phyloP scores from a whole-genome alignment of 2,113 vertebrate species.

The Rhipidura dahli region DNA sequence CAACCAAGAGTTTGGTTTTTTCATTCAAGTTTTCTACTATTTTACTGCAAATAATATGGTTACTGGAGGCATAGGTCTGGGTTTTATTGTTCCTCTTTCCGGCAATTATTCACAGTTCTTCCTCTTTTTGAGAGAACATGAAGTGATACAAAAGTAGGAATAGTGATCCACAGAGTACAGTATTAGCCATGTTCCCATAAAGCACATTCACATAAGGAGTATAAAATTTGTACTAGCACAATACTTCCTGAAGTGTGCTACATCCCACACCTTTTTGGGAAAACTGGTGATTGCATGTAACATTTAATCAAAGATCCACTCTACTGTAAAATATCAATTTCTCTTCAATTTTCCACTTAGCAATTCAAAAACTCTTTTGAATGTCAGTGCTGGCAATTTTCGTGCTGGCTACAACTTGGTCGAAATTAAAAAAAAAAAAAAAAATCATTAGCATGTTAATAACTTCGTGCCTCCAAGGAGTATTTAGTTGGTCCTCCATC shows the following conservation, averaged over 20 bases:
- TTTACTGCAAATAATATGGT: background rate
- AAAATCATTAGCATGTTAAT: slow-evolving; percentile 22
- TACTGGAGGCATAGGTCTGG: background rate
- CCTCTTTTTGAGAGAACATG: background rate
- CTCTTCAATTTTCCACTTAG: slow-evolving; percentile 26
- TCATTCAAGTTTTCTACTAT: background rate
- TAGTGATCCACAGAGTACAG: background rate
- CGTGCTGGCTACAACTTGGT: background rate
- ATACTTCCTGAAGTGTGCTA: background rate
- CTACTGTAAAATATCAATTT: slow-evolving; percentile 4
- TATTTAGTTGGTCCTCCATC: background rate
- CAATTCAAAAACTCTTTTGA: slow-evolving; percentile 35
- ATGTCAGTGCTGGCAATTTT: background rate
- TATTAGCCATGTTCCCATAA: background rate
- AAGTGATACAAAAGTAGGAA: background rate
- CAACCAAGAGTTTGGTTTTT: background rate
- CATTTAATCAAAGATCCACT: slow-evolving; percentile 30
- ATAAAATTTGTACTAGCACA: background rate
- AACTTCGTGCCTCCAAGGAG: background rate
- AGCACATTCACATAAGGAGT: background rate
- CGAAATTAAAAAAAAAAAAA: background rate
- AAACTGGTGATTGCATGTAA: background rate
- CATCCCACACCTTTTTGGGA: background rate
- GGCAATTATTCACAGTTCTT: background rate
- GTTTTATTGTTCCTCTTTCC: background rate